A percentile compares a stretch with the other conserved stretches of the same genome.
These are phyloP conservation scores for Polyploca ridens DNA, from an alignment of 2,888 invertebrate genomes.

Conservation along the genomic window DNA sequence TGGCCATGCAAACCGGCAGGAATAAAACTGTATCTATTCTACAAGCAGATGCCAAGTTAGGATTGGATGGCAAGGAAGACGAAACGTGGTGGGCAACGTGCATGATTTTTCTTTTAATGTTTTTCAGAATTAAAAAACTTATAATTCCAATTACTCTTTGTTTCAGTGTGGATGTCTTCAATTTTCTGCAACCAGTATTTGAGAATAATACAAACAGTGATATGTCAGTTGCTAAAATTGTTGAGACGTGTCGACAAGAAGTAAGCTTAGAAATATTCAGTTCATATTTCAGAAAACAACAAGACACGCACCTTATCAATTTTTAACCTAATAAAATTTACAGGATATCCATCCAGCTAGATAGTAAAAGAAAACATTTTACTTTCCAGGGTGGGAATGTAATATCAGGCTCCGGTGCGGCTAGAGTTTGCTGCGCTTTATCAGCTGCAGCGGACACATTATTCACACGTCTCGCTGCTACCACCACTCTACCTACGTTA, in stretches of 20 bases:
- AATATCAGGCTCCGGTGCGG: conserved; percentile 91
- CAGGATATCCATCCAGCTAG: too few relatives aligned
- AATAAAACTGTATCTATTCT: conserved; percentile 86
- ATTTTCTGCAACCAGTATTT: conserved; percentile 89
- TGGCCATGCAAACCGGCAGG: conserved; percentile 86
- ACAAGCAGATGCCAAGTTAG: conserved; percentile 84
- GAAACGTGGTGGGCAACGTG: conserved; percentile 88
- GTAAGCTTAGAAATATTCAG: conserved; percentile 40
- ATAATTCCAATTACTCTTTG: conserved; percentile 18
- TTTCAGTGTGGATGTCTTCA: conserved; percentile 92
- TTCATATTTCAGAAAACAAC: too few relatives aligned
- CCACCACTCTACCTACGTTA: conserved; percentile 93
- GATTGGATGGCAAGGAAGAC: conserved; percentile 84
- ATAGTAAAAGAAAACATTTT: background rate
- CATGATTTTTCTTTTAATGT: background rate
- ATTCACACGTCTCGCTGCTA: conserved; percentile 94
- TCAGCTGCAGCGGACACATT: conserved; percentile 96
- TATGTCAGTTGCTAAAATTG: conserved; percentile 89
- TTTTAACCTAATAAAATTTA: too few relatives aligned
- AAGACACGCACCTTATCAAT: too few relatives aligned
- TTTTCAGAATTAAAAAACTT: too few relatives aligned
- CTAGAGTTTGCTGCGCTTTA: conserved; percentile 94
- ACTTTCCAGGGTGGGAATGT: conserved; percentile 76
- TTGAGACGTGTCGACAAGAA: conserved; percentile 84
- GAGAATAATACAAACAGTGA: conserved; percentile 86